These are phyloP conservation scores for Mycalesis mineus DNA, from an alignment of 2,888 invertebrate species.

Conservation along the genomic window DNA sequence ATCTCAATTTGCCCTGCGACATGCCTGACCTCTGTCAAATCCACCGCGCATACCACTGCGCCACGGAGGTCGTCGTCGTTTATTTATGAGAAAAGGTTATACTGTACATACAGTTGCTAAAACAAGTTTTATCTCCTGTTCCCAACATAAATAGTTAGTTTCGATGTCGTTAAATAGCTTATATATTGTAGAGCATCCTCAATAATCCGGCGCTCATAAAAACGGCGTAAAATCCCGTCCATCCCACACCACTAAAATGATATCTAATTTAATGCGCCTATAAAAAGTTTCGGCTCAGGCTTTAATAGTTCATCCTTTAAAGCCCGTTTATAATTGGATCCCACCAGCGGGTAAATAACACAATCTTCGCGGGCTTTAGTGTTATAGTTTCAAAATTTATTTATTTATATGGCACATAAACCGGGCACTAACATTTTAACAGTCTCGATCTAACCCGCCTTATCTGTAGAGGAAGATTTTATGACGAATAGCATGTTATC, in stretches of 20 bases:
- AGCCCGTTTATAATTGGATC: constrained; percentile 26
- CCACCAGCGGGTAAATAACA: constrained; percentile 6
- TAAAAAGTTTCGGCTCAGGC: constrained; percentile 30
- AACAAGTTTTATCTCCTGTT: constrained; percentile 1
- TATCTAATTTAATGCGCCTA: constrained; percentile 30
- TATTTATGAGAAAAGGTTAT: too few species aligned
- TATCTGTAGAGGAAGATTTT: not conserved
- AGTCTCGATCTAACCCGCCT: not conserved
- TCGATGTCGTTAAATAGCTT: constrained; percentile 11
- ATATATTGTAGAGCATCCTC: constrained; percentile 21
- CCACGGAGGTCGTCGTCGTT: too few species aligned
- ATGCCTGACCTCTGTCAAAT: too few species aligned
- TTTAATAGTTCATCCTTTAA: constrained; percentile 32
- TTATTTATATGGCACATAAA: constrained; percentile 4
- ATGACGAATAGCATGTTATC: not conserved
- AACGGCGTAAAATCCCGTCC: constrained; percentile 28
- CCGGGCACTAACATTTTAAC: not conserved
- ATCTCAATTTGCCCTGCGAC: too few species aligned
- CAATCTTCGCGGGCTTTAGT: constrained; percentile 4
- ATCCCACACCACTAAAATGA: constrained; percentile 31
- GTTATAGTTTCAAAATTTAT: constrained; percentile 7
- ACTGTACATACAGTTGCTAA: not conserved
- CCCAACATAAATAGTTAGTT: not conserved
- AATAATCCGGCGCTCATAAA: constrained; percentile 31
- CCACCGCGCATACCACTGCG: too few species aligned